Percentiles rank a stretch among this genome's conserved stretches.
phyloP scores from a whole-genome alignment of 2,888 invertebrate species.

The Oegoconia quadripuncta region DNA sequence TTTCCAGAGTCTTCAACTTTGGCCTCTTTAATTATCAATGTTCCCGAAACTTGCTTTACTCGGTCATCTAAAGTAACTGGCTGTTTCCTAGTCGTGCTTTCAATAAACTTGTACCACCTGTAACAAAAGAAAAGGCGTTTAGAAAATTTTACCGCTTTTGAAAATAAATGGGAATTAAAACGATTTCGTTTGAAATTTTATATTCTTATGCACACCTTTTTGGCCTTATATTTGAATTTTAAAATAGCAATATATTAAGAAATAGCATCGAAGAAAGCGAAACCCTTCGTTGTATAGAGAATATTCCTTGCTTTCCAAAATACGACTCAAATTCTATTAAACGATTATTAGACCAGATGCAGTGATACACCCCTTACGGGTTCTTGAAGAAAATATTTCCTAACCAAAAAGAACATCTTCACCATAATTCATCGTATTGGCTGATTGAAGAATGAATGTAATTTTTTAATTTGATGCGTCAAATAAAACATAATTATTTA shows the following conservation, averaged over 20 bases:
- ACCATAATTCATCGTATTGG: no score
- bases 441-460: no score
- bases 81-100: constrained; percentile 90
- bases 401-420: constrained; percentile 28
- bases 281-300: constrained; percentile 86
- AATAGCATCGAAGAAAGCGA: constrained; percentile 86
- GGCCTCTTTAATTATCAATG: constrained; percentile 94
- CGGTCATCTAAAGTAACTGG: constrained; percentile 94
- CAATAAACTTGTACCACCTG: constrained; percentile 97
- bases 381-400: constrained; percentile 69
- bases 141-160: constrained; percentile 22
- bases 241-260: no score
- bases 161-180: constrained; percentile 1
- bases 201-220: no score
- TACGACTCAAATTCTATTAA: constrained; percentile 70
- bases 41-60: constrained; percentile 95
- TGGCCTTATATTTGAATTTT: no score
- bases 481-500: no score
- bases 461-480: no score
- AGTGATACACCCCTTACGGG: constrained; percentile 84
- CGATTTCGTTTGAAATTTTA: no score
- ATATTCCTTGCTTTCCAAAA: constrained; percentile 61
- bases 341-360: constrained; percentile 78
- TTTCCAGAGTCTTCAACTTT: constrained; percentile 96
- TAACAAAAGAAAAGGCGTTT: constrained; percentile 76